phyloP scores from a whole-genome alignment of 2,113 vertebrate species.

The Sceloporus undulatus region DNA sequence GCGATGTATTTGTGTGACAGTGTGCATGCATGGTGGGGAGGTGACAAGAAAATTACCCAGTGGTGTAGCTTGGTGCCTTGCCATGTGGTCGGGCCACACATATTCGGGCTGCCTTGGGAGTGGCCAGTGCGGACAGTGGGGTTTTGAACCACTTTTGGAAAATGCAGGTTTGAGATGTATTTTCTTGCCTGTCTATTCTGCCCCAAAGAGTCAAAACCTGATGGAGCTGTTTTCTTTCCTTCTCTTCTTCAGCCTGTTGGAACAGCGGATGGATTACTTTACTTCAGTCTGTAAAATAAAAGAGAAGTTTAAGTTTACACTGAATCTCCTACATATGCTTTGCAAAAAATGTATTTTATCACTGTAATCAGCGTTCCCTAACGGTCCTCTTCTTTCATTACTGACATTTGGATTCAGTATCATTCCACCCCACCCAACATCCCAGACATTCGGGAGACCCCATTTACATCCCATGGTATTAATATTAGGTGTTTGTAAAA shows the following conservation, averaged over 20 bases:
- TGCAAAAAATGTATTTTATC: slow-evolving; percentile 71
- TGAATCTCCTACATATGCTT: slow-evolving; percentile 62
- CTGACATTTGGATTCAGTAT: slow-evolving; percentile 78
- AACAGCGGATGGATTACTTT: not conserved
- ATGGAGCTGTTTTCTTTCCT: not conserved
- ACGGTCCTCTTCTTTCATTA: slow-evolving; percentile 79
- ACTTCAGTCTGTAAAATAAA: not conserved
- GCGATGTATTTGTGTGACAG: no score
- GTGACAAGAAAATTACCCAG: no score
- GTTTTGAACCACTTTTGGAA: no score
- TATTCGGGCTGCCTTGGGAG: no score
- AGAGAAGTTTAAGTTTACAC: slow-evolving; percentile 50
- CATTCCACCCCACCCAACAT: slow-evolving; percentile 68
- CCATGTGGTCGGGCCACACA: no score
- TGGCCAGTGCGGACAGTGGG: no score
- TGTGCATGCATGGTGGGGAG: no score
- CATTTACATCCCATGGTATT: slow-evolving; percentile 83
- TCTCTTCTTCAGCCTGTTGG: not conserved
- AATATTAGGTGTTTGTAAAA: slow-evolving; percentile 86
- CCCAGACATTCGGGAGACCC: slow-evolving; percentile 69
- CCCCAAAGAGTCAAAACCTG: no score
- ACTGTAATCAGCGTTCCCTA: slow-evolving; percentile 75
- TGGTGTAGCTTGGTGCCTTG: no score
- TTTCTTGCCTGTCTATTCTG: no score
- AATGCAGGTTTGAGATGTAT: no score